Evolutionary conservation across 1,140 invertebrate species (phyloP).

Genomic region (Archivesica marissinica): DNA sequence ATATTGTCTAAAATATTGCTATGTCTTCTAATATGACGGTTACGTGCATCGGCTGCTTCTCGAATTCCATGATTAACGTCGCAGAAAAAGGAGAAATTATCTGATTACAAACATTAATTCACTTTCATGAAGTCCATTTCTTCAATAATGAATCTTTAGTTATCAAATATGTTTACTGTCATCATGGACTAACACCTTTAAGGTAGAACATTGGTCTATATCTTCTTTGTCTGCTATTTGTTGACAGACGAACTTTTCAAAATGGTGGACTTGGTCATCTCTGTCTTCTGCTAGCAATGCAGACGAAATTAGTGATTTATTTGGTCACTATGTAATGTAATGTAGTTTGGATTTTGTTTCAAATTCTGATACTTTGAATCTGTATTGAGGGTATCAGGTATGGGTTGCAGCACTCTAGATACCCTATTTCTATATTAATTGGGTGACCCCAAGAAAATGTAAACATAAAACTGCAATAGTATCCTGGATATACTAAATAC

Average conservation of each 20-base stretch:
- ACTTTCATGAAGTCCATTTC: not conserved
- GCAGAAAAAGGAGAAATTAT: not conserved
- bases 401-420: not conserved
- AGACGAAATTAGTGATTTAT: not conserved
- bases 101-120: not conserved
- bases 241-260: conserved; percentile 43
- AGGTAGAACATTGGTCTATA: not conserved
- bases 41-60: not conserved
- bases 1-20: too few species aligned
- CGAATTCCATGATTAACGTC: too few species aligned
- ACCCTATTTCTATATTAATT: not conserved
- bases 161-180: not conserved
- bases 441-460: not conserved
- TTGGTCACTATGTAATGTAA: not conserved
- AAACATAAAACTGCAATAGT: too few species aligned
- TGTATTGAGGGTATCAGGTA: not conserved
- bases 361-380: not conserved
- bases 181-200: not conserved
- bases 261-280: not conserved
- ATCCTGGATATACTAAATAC: too few species aligned
- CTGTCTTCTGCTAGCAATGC: conserved; percentile 28
- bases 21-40: not conserved
- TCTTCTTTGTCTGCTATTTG: not conserved
- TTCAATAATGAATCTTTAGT: not conserved
- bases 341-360: not conserved